Evolutionary conservation across 2,888 invertebrate genomes (phyloP).

Genomic region (Patella depressa): DNA sequence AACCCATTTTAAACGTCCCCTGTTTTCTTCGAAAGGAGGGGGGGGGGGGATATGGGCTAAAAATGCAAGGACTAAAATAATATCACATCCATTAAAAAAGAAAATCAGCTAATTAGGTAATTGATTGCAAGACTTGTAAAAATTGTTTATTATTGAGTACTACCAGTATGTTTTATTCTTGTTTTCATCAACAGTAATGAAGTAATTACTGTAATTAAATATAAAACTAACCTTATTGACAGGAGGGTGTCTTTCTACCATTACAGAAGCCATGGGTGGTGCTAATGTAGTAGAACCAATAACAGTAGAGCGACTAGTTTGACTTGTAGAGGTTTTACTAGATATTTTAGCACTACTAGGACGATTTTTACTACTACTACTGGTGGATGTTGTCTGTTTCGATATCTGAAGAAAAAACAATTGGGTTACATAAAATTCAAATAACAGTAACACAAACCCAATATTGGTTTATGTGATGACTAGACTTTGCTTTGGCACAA

Average conservation of each 20-base stretch:
- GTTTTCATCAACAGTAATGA: too few relatives aligned
- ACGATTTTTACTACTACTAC: background rate
- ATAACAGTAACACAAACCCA: too few relatives aligned
- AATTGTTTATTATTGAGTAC: too few relatives aligned
- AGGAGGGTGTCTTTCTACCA: conserved; percentile 68
- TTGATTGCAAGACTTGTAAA: background rate
- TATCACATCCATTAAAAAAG: conserved; percentile 2
- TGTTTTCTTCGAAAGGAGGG: too few relatives aligned
- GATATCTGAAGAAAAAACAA: background rate
- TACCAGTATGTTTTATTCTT: too few relatives aligned
- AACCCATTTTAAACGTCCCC: too few relatives aligned
- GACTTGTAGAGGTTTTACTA: background rate
- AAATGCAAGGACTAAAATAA: too few relatives aligned
- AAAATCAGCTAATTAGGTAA: background rate
- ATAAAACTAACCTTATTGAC: conserved; percentile 55
- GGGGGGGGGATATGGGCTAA: too few relatives aligned
- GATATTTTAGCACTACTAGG: background rate
- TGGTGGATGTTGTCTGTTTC: background rate
- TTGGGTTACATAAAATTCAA: too few relatives aligned
- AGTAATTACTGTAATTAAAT: too few relatives aligned
- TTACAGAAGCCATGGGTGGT: conserved; percentile 67
- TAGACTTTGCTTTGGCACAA: too few relatives aligned
- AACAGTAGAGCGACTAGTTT: background rate
- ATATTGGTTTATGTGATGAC: too few relatives aligned
- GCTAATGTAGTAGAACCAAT: conserved; percentile 42